phyloP scores from a whole-genome alignment of 2,797 vertebrate species.

The Sciaenops ocellatus region DNA sequence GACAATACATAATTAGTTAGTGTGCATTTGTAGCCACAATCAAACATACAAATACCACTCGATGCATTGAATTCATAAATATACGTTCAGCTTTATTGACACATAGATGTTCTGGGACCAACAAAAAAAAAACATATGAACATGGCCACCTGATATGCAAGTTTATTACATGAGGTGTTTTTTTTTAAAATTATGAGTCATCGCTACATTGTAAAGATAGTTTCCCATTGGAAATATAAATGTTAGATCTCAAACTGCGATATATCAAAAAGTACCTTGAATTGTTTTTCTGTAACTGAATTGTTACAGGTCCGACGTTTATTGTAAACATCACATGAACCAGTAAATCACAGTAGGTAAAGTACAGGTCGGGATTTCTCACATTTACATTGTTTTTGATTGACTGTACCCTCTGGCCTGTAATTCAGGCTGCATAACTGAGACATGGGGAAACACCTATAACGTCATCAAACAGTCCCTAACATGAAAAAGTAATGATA shows the following conservation, averaged over 20 bases:
- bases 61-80: background rate
- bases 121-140: background rate
- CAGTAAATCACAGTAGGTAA: conserved; percentile 18
- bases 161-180: background rate
- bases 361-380: conserved; percentile 30
- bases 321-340: conserved; percentile 12
- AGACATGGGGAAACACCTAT: conserved; percentile 14
- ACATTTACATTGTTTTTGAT: conserved; percentile 21
- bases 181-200: conserved; percentile 1
- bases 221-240: background rate
- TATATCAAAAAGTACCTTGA: conserved; percentile 25
- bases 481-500: background rate
- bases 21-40: background rate
- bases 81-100: background rate
- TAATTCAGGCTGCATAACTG: background rate
- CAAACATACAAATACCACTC: background rate
- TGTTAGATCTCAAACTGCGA: background rate
- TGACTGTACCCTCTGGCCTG: background rate
- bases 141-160: background rate
- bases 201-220: background rate
- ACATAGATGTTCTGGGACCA: background rate
- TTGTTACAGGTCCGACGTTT: conserved; percentile 10
- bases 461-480: conserved; percentile 11
- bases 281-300: background rate
- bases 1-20: background rate